Base-by-base conservation (phyloP, 2,113 vertebrate species). In the Lophotis ruficrista region DNA sequence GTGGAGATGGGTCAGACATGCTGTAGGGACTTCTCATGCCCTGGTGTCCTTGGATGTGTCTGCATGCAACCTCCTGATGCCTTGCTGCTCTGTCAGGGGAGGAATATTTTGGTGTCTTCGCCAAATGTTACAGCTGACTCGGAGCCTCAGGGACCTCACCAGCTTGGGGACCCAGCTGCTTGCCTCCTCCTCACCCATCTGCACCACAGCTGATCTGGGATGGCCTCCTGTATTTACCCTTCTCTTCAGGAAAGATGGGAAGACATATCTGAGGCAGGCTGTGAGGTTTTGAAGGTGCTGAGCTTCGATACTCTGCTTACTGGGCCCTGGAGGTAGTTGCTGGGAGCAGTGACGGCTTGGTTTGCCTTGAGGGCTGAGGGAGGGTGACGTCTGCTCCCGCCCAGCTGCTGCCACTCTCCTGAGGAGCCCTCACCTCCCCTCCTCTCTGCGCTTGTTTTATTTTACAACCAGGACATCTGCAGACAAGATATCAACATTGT, bases 371-470 rank as follows among this genome's bases (percentile, higher is more conserved):
- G 9, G 41, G 33, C 37, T 61, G 45, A 85, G 31, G 57, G 23
- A 38, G 12, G 31, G 16, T 0, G 0, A 11, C 0, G 0, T 22
- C 27, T 0, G 2, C 24, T 62, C 51, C 54, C 41, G 64, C 47
- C 58, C 12, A 58, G 43, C 1, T 3, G n/a, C 27, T 62, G 64
- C 57, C 0, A 0, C 41, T 73, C 9, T 69, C 23, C 31, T 31
- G 45, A 71, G 28, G 21, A 71, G 6, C 60, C 21, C 9, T 76
- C 13, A 5, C 60, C 20, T 35, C 12, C 25, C 28, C 31, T 90
- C 17, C 27, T 4, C 31, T 87, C 45, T 82, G 28, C 11, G 35
- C 3, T 77, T 43, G 41, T 65, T 81, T 50, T 53, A 30, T 72
- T 57, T 37, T 66, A 48, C 20, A 62, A 47, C 9, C 31, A 73